Base-by-base conservation (phyloP, 1,140 invertebrate genomes). In the Lepidostoma basale region DNA sequence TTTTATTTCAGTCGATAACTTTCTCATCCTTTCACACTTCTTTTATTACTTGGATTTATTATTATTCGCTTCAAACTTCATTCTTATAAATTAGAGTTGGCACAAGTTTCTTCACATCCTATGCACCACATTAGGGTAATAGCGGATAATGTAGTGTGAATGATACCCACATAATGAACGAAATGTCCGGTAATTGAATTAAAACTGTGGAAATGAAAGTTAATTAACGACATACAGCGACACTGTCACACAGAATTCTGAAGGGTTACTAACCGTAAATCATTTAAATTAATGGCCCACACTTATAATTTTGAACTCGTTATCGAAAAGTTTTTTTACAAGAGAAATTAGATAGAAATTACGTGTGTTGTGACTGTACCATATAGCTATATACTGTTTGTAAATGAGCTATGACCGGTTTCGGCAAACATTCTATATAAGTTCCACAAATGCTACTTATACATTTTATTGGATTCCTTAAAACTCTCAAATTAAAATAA, bases 221-320 rank as follows among this genome's bases (percentile, higher is more conserved):
- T 22, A 49, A 49, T 49, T 25, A 49, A 49, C 25, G 45, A 23
- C 45, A 12, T 49, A 23, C 45, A 49, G 12, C 5, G 45, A 23
- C 45, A 49, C n/a, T 47, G 14, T 12, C 14, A 22, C 20, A n/a
- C 18, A 5, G 10, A n/a, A 12, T 5, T 9, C 14, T 18, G 10
- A 49, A 49, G 45, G 45, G 45, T 49, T 49, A 49, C 18, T n/a
- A 49, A 18, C 25, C 45, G 45, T 49, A 49, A 49, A 49, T 26
- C 12, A 49, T 49, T 23, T 49, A 49, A 4, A 12, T 5, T 12
- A 36, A 36, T n/a, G 10, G 33, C 10, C 33, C 5, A n/a, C 9
- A n/a, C 10, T n/a, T 2, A 5, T n/a, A 5, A 36, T 5, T 36
- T 2, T n/a, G 5, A 36, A 9, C 10, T 2, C 14, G 5, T 36